Evolutionary conservation across 2,113 vertebrate species (phyloP), one percentile per base, ranked within the genome.

Genomic region (Archocentrus centrarchus): DNA sequence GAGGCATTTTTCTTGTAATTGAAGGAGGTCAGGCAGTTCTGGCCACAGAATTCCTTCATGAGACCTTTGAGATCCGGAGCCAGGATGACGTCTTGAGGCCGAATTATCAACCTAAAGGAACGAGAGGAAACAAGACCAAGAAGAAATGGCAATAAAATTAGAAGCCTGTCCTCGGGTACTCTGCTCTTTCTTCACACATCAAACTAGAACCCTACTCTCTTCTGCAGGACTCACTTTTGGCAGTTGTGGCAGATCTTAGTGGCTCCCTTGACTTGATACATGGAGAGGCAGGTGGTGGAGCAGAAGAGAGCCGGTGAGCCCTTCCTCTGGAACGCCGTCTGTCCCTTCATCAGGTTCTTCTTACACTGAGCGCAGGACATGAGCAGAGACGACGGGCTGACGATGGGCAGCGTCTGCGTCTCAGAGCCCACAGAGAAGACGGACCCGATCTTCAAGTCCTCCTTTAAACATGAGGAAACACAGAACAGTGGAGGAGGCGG

Each of bases 321-420:
- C 94, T 98, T 99, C 91, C 97, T 97, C 95, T 99, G 98, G 94
- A 97, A 99, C 2, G 98, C 98, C 0, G 98, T 99, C 94, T 99
- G 98, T 22, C 98, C 98, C 91, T 98, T 99, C 82, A 97, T 94
- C 86, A 99, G 96, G 88, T 94, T 92, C 96, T 97, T 98, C 94
- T 97, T 98, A 91, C 98, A 99, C 85, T 97, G 95, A 47, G 96
- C 97, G 89, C 98, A 99, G 90, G 95, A 96, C 94, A 99, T 97
- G 88, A 96, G 95, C 87, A 96, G 76, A 50, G 97, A 93, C 37
- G 96, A 47, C 0, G 88, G 82, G 75, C 79, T 18, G 47, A 80
- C 0, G 2, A 47, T 2, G 11, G 86, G 81, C 9, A 68, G 77
- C 7, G 55, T 10, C 75, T 59, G 79, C 0, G 81, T 8, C 1